Evolutionary conservation across 2,797 vertebrate genomes (phyloP).

Genomic region (Crocodylus rhombifer): DNA sequence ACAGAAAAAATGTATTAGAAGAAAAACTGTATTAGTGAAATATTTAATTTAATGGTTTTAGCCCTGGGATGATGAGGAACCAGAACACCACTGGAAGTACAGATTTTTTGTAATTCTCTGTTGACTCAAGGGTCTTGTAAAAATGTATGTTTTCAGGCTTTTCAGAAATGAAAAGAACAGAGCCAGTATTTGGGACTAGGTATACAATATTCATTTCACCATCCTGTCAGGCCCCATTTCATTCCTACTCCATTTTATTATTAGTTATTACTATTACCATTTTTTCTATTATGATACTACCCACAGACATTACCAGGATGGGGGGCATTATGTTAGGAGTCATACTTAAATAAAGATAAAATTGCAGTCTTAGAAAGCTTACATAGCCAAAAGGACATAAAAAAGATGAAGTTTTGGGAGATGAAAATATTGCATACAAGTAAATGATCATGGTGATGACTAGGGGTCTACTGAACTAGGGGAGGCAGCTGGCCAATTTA

Average conservation of each 20-base stretch:
- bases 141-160: neutral
- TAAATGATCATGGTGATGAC: neutral
- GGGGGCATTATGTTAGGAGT: neutral
- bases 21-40: constrained; percentile 4
- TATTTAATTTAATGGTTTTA: neutral
- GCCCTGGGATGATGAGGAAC: neutral
- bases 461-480: neutral
- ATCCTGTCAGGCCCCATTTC: neutral
- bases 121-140: neutral
- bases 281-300: neutral
- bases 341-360: neutral
- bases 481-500: too few species aligned
- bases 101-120: neutral
- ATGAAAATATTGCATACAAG: neutral
- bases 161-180: neutral
- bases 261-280: neutral
- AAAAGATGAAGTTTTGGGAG: constrained; percentile 2
- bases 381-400: neutral
- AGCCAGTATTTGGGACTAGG: neutral
- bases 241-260: neutral
- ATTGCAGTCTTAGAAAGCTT: neutral
- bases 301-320: neutral
- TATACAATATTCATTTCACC: neutral
- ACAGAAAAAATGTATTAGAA: constrained; percentile 14
- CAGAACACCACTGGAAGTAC: neutral